phyloP scores from a whole-genome alignment of 2,888 invertebrate species.

The Epistrophella euchroma region DNA sequence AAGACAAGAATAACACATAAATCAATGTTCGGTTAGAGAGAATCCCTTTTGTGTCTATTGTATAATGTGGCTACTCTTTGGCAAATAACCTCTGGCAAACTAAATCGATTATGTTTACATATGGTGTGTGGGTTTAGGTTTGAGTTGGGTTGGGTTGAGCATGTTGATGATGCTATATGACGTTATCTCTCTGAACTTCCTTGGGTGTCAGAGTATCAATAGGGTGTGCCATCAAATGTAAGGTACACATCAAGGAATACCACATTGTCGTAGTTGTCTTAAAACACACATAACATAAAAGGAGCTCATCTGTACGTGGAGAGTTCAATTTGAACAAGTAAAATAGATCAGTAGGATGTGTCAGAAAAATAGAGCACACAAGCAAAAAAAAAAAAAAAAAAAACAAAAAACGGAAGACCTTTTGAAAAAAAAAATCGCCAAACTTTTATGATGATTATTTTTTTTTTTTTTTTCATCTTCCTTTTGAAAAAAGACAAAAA shows the following conservation, averaged over 20 bases:
- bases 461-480: conserved; percentile 20
- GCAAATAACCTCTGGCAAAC: conserved; percentile 58
- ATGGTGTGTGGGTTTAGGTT: conserved; percentile 10
- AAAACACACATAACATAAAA: conserved; percentile 43
- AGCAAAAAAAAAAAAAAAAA: neutral
- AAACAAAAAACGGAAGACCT: conserved; percentile 12
- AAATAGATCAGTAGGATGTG: conserved; percentile 58
- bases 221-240: conserved; percentile 23
- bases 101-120: conserved; percentile 56
- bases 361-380: conserved; percentile 5
- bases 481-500: conserved; percentile 14
- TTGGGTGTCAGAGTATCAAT: conserved; percentile 22
- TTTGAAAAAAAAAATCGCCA: conserved; percentile 13
- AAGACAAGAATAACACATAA: conserved; percentile 29
- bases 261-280: conserved; percentile 28
- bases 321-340: conserved; percentile 58
- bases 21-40: conserved; percentile 34
- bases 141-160: neutral
- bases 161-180: conserved; percentile 22
- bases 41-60: conserved; percentile 35
- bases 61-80: conserved; percentile 48
- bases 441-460: conserved; percentile 22
- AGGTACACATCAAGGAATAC: conserved; percentile 26
- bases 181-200: conserved; percentile 62
- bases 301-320: conserved; percentile 36